Evolutionary conservation across 2,113 vertebrate species (phyloP), one percentile per base, ranked within the genome.

Genomic region (Ochotona curzoniae): DNA sequence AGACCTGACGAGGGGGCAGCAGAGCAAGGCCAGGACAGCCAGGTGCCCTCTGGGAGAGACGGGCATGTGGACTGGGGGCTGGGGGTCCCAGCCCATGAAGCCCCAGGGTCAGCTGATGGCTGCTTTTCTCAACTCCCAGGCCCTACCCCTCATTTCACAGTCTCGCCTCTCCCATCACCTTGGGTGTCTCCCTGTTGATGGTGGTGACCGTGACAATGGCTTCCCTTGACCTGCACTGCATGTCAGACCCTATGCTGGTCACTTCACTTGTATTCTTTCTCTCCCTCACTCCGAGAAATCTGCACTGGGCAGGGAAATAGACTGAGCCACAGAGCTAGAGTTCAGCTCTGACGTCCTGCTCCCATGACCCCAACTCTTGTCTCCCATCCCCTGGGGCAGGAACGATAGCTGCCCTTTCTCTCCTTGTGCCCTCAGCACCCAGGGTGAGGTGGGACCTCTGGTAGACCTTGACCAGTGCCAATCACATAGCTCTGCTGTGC

Each of bases 151-250:
- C n/a, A 74, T 70, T 12, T 15, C 44, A 2, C 38, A n/a, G 6
- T 1, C 64, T 82, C 49, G 17, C 12, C 3, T 20, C 67, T n/a
- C 38, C 61, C 10, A 0, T 47, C 1, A 12, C 64, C 82, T 82
- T 66, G 10, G 2, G 8, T 0, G 1, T 32, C 23, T 79, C 32
- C 64, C 30, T n/a, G 11, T 2, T 30, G 2, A n/a, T 5, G 3
- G 26, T 1, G 0, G 0, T 0, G 25, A 67, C 3, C 0, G 2
- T 0, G 44, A 26, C 70, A 4, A 60, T 23, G 12, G 64, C 60
- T 51, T 60, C 38, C 78, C n/a, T 51, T n/a, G 5, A 32, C 4
- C 35, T 57, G 13, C 18, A 38, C 35, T 5, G 23, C 7, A 18
- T 26, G n/a, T 47, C 73, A 12, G 70, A 66, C 10, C n/a, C 61